Evolutionary conservation across 37 sponge, comb jelly and placozoan genomes (phyloP), one percentile per base, ranked within the genome.

Genomic region (Trichoplax adhaerens): DNA sequence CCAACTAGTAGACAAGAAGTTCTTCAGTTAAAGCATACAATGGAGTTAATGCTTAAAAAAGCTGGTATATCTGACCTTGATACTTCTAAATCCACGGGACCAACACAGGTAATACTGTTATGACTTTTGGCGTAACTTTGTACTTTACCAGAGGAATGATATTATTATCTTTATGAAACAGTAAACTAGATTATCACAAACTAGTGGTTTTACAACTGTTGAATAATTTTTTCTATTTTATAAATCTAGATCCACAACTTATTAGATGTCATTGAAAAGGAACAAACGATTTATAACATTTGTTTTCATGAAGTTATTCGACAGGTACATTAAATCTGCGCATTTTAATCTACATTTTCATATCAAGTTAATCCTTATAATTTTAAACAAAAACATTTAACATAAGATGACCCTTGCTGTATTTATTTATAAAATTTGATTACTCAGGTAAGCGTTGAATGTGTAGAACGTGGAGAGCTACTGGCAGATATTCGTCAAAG

Each of bases 301-400:
- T 81, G 83, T 51, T 97, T 97, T 78, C 99, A 97, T 73, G 99
- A 97, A 76, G 55, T 97, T 65, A 97, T 97, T 48, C 62, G 98
- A 77, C 98, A 96, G 85, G 92, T 91, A 60, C 12, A 12, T 60
- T 60, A 12, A 60, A n/a, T 12, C 62, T 29, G 29, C 29, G 29
- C 29, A 29, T 29, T 29, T 29, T 29, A 29, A 29, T 29, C 29
- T 29, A 29, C 29, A 29, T 29, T 29, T 29, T 29, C 29, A 29
- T 29, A 29, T 29, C 53, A 47, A 12, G 46, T 47, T 71, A 53
- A 7, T 77, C 57, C 70, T 64, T 77, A 64, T 68, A 66, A 63
- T 48, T 68, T 63, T 77, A 52, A 12, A 52, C 5, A 52, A 5
- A 4, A 52, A 6, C 1, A 56, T 54, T 46, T 47, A 60, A 56